phyloP scores from a whole-genome alignment of 2,113 vertebrate species.

The Pelvicachromis taeniatus region DNA sequence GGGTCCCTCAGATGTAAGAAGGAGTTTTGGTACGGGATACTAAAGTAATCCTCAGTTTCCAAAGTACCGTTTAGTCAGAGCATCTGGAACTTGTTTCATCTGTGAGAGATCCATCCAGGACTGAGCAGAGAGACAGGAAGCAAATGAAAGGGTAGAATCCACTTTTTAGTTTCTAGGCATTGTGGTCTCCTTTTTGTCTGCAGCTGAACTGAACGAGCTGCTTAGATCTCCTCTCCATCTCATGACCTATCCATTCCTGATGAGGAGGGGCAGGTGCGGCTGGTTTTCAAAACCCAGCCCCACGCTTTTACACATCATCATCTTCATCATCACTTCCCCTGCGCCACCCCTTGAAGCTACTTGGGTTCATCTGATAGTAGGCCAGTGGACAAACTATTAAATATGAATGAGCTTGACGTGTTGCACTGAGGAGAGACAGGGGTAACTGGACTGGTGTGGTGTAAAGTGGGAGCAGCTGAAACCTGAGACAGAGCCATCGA shows the following conservation, averaged over 20 bases:
- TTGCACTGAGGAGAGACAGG: conserved; percentile 35
- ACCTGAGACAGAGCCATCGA: conserved; percentile 39
- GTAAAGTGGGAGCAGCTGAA: conserved; percentile 54
- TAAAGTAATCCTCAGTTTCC: conserved; percentile 17
- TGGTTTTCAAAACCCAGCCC: conserved; percentile 39
- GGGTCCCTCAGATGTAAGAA: conserved; percentile 11
- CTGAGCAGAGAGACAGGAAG: neutral
- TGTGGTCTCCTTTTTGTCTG: neutral
- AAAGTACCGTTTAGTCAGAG: neutral
- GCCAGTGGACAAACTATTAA: conserved; percentile 48
- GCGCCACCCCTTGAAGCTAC: conserved; percentile 16
- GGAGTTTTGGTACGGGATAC: neutral
- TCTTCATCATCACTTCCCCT: conserved; percentile 20
- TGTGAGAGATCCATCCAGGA: conserved; percentile 14
- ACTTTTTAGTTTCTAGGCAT: conserved; percentile 20
- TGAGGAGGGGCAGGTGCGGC: conserved; percentile 55
- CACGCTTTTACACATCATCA: conserved; percentile 35
- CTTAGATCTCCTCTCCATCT: conserved; percentile 47
- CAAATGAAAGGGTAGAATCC: conserved; percentile 19
- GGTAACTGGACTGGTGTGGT: conserved; percentile 16
- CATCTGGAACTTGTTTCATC: neutral
- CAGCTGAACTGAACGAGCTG: conserved; percentile 23
- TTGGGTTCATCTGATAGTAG: conserved; percentile 60
- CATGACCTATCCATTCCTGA: conserved; percentile 37
- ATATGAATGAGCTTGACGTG: conserved; percentile 63